Evolutionary conservation across 2,888 invertebrate genomes (phyloP), one percentile per base, ranked within the genome.

Genomic region (Pyrgus malvae): DNA sequence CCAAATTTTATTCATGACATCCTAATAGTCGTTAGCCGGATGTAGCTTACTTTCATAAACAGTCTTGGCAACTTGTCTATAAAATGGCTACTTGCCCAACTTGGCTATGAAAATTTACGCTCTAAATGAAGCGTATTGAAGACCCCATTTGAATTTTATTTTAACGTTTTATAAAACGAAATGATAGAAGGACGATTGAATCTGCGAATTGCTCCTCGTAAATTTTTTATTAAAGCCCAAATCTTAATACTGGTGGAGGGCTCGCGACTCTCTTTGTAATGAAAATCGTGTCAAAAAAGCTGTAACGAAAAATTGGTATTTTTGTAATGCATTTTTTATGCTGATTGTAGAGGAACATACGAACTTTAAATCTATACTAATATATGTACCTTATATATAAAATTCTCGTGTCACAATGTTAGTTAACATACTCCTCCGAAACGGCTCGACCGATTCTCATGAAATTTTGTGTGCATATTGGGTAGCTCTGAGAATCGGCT

Each of bases 121-220:
- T 55, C 55, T 55, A 68, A 71, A 70, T 64, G 69, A 68, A 62
- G 63, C 65, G 60, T 61, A 69, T 68, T 71, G 62, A 67, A 62
- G 62, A 27, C 48, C 56, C 64, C 60, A 57, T 66, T 65, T 63
- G 64, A 67, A 64, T 68, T 66, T 68, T 64, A 60, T 64, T 65
- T 62, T 53, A 53, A 53, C 44, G 45, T 45, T 45, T 53, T 53
- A 53, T 53, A 53, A 40, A 53, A 45, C 31, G 38, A 31, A 53
- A 53, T 31, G 53, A 53, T 53, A 53, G 45, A 45, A 38, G 35
- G 31, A 21, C 45, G 53, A 53, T 53, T 38, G 53, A 45, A 45
- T 53, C 53, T 38, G 16, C 38, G 53, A 45, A 53, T 38, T 53
- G 45, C 23, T 25, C 29, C 45, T 38, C 53, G 23, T 53, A 53